Percentiles rank a stretch among this genome's conserved stretches.
Conservation (phyloP, 2,888 invertebrate species). For the Dryadula phaetusa region DNA sequence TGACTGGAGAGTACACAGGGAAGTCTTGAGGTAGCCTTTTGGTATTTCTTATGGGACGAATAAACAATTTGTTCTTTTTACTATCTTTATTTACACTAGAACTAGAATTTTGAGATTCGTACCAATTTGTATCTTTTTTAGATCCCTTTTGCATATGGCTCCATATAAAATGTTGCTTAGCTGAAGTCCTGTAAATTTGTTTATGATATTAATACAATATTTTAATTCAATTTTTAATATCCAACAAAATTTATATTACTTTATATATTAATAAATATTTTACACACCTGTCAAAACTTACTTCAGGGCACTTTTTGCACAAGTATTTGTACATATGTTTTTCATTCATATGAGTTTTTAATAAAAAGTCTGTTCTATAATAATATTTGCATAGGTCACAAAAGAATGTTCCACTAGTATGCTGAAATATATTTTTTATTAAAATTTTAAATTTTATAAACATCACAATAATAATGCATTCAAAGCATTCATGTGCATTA, state of each 20-base stretch:
- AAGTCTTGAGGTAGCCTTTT: constrained; percentile 61
- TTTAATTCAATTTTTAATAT: not conserved
- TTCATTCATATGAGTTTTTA: constrained; percentile 72
- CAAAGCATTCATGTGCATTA: no score
- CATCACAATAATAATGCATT: not conserved
- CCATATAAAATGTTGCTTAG: constrained; percentile 71
- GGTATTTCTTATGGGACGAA: constrained; percentile 29
- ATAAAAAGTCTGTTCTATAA: constrained; percentile 71
- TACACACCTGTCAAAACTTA: constrained; percentile 71
- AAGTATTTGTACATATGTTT: constrained; percentile 78
- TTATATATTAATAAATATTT: not conserved
- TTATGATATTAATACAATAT: no score
- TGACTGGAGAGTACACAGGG: constrained; percentile 60
- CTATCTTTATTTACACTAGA: constrained; percentile 37
- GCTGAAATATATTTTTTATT: constrained; percentile 56
- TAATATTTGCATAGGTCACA: constrained; percentile 70
- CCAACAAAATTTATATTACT: not conserved
- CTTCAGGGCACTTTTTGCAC: constrained; percentile 76
- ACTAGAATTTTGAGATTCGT: constrained; percentile 54
- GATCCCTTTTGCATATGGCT: constrained; percentile 62
- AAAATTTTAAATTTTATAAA: constrained; percentile 6
- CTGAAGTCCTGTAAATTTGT: constrained; percentile 58
- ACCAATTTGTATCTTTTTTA: constrained; percentile 59
- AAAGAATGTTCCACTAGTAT: constrained; percentile 62
- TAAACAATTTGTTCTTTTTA: constrained; percentile 32